These are phyloP conservation scores for Macrocentrus cingulum DNA, from an alignment of 1,140 invertebrate species.

Conservation along the genomic window DNA sequence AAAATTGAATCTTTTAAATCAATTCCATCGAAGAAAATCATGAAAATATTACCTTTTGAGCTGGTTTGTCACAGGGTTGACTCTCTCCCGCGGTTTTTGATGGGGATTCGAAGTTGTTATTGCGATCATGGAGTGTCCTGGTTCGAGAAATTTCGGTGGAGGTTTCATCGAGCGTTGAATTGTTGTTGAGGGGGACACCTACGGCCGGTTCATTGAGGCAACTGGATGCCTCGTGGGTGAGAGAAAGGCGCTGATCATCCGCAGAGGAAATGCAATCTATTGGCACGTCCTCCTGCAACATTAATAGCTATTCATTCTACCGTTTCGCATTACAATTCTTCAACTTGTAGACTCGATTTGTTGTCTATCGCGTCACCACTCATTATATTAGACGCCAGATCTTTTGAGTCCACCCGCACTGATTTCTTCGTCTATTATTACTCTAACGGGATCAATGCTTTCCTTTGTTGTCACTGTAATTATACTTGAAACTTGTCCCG, in stretches of 20 bases:
- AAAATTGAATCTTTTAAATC: too few species aligned
- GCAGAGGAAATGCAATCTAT: not conserved
- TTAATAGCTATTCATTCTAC: not conserved
- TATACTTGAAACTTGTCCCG: not conserved
- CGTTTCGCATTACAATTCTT: not conserved
- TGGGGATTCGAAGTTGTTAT: too few species aligned
- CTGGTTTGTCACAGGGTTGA: too few species aligned
- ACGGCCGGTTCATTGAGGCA: not conserved
- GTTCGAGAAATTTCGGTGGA: too few species aligned
- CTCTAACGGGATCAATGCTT: conserved; percentile 3
- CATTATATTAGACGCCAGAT: conserved; percentile 1
- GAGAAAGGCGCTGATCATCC: not conserved
- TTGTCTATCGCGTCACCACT: conserved; percentile 12
- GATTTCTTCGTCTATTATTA: conserved; percentile 13
- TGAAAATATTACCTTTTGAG: too few species aligned
- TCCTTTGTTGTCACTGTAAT: not conserved
- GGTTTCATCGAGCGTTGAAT: too few species aligned
- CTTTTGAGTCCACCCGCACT: not conserved
- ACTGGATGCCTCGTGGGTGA: not conserved
- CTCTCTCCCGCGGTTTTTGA: too few species aligned
- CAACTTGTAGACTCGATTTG: not conserved
- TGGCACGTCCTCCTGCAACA: conserved; percentile 11
- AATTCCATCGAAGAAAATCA: too few species aligned
- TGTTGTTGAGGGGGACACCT: too few species aligned
- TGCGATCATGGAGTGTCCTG: too few species aligned